Evolutionary conservation across 37 sponge, comb jelly and placozoan genomes (phyloP).

Genomic region (Diacarnus erythraeanus): DNA sequence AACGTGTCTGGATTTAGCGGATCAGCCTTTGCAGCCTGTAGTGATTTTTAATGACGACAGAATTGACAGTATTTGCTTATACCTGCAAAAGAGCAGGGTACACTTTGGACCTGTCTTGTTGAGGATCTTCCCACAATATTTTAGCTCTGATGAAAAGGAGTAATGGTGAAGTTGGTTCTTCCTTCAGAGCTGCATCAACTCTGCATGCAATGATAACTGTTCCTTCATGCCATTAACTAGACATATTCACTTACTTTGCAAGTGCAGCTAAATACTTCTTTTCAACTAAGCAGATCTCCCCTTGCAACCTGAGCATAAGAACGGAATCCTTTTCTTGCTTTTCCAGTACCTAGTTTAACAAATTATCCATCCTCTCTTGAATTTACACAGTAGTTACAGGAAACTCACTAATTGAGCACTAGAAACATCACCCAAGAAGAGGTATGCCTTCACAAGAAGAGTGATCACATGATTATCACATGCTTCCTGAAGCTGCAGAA

Average conservation of each 20-base stretch:
- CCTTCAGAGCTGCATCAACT: constrained; percentile 7
- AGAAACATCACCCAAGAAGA: constrained; percentile 9
- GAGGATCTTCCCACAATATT: constrained; percentile 28
- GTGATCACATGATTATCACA: constrained; percentile 46
- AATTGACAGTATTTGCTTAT: background rate
- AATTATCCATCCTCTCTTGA: no score
- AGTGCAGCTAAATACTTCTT: constrained; percentile 30
- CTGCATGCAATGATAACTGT: no score
- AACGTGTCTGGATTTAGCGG: constrained; percentile 57
- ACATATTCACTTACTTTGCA: constrained; percentile 1
- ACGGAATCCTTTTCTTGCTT: background rate
- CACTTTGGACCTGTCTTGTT: constrained; percentile 8
- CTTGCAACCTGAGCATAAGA: background rate
- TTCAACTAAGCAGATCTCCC: constrained; percentile 8
- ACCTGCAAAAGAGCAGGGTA: constrained; percentile 43
- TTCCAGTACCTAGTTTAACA: constrained; percentile 16
- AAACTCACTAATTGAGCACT: constrained; percentile 25
- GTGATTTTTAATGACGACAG: background rate
- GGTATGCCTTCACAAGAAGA: constrained; percentile 2
- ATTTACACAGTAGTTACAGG: no score
- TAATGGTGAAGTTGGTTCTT: background rate
- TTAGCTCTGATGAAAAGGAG: constrained; percentile 31
- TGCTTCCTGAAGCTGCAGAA: constrained; percentile 14
- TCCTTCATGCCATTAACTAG: no score
- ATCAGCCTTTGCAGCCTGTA: constrained; percentile 76